These are phyloP conservation scores for Hololepta plana DNA, from an alignment of 2,888 invertebrate genomes.

Conservation along the genomic window DNA sequence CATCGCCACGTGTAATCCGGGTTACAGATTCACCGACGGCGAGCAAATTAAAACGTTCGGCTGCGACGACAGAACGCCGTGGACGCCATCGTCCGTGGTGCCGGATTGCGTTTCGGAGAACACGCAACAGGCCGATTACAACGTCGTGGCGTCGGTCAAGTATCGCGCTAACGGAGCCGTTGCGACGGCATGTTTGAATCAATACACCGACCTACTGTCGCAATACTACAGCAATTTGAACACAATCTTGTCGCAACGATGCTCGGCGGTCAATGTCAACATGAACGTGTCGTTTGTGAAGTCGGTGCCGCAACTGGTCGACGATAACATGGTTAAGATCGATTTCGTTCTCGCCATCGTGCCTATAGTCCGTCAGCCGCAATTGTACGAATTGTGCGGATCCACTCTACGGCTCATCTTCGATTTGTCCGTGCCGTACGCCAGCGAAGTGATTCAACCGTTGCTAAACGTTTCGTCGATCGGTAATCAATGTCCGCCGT, in stretches of 20 bases:
- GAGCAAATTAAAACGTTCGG: slow-evolving; percentile 73
- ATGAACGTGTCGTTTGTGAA: slow-evolving; percentile 85
- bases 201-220: slow-evolving; percentile 66
- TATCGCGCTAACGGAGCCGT: slow-evolving; percentile 85
- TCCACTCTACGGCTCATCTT: slow-evolving; percentile 86
- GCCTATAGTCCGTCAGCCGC: slow-evolving; percentile 76
- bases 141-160: slow-evolving; percentile 69
- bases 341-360: slow-evolving; percentile 76
- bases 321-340: slow-evolving; percentile 78
- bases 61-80: slow-evolving; percentile 63
- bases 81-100: slow-evolving; percentile 78
- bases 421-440: slow-evolving; percentile 82
- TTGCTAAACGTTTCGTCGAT: slow-evolving; percentile 76
- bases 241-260: slow-evolving; percentile 69
- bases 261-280: slow-evolving; percentile 86
- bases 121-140: slow-evolving; percentile 88
- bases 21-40: slow-evolving; percentile 81
- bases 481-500: slow-evolving; percentile 82
- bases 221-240: slow-evolving; percentile 70
- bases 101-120: slow-evolving; percentile 92
- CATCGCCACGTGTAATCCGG: slow-evolving; percentile 75
- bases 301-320: slow-evolving; percentile 58
- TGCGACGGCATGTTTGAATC: slow-evolving; percentile 61
- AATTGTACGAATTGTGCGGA: slow-evolving; percentile 87
- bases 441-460: slow-evolving; percentile 77